Conservation (phyloP, 2,888 invertebrate species). For the Andrena praecox region DNA sequence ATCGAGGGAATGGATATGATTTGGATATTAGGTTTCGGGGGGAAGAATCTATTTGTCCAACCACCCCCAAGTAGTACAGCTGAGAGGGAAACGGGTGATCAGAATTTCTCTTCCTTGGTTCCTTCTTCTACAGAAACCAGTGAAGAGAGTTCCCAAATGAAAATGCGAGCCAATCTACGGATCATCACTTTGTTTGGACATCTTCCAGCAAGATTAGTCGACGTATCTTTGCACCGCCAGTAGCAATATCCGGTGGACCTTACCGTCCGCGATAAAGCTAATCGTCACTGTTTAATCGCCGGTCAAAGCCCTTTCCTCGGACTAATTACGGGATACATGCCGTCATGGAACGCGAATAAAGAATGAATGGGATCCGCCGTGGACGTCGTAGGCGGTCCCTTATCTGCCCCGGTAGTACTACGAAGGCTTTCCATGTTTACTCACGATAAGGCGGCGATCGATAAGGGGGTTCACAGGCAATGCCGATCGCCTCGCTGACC, state of each 20-base stretch:
- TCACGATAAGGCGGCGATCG: constrained; percentile 73
- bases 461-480: constrained; percentile 66
- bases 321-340: constrained; percentile 56
- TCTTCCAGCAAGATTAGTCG: background rate
- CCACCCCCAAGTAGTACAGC: too few relatives aligned
- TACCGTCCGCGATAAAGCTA: constrained; percentile 37
- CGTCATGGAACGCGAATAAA: constrained; percentile 35
- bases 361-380: constrained; percentile 65
- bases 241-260: constrained; percentile 58
- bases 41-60: too few relatives aligned
- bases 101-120: too few relatives aligned
- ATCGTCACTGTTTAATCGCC: constrained; percentile 39
- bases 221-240: background rate
- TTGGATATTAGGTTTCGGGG: too few relatives aligned
- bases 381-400: constrained; percentile 55
- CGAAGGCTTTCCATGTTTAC: constrained; percentile 73
- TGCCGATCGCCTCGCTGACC: constrained; percentile 71
- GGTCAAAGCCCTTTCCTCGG: constrained; percentile 48
- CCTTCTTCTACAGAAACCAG: too few relatives aligned
- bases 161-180: too few relatives aligned
- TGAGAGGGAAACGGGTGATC: too few relatives aligned
- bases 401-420: constrained; percentile 69
- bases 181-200: background rate
- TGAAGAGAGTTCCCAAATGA: too few relatives aligned
- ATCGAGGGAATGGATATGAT: too few relatives aligned